Percentiles rank a stretch among this genome's conserved stretches.
These are phyloP conservation scores for Mallotus villosus DNA, from an alignment of 2,797 vertebrate genomes.

Conservation along the genomic window DNA sequence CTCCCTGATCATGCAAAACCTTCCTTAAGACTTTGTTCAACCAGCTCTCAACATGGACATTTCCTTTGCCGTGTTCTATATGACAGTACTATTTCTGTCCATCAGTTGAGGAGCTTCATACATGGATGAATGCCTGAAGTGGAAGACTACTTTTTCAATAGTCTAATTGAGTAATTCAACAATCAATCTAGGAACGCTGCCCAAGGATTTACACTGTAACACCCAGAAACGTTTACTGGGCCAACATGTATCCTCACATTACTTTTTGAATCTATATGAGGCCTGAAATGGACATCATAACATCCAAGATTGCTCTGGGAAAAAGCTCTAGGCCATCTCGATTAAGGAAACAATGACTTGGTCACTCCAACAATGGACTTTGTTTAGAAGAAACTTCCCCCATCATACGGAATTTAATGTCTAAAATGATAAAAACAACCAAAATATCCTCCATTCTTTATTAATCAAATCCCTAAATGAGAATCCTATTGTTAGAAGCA, in stretches of 20 bases:
- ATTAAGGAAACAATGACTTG: constrained; percentile 18
- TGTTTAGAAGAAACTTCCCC: constrained; percentile 36
- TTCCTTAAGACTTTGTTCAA: too few relatives aligned
- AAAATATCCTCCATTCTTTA: constrained; percentile 47
- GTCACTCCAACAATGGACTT: constrained; percentile 43
- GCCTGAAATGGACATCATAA: neutral
- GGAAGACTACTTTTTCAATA: neutral
- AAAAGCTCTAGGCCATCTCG: too few relatives aligned
- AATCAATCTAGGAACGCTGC: neutral
- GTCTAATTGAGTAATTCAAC: neutral
- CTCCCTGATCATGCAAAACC: too few relatives aligned
- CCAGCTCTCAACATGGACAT: too few relatives aligned
- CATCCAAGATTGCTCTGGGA: too few relatives aligned
- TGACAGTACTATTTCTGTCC: neutral
- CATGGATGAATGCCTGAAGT: neutral
- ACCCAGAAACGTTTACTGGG: neutral
- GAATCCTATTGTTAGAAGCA: constrained; percentile 58
- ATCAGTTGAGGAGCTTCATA: neutral
- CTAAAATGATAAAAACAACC: constrained; percentile 34
- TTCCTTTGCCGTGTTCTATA: neutral
- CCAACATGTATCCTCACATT: neutral
- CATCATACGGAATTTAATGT: constrained; percentile 28
- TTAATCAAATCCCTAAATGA: constrained; percentile 52
- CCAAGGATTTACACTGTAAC: neutral
- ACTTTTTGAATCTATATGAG: neutral